Base-by-base conservation (phyloP, 2,797 vertebrate genomes). In the Sarcoramphus papa region DNA sequence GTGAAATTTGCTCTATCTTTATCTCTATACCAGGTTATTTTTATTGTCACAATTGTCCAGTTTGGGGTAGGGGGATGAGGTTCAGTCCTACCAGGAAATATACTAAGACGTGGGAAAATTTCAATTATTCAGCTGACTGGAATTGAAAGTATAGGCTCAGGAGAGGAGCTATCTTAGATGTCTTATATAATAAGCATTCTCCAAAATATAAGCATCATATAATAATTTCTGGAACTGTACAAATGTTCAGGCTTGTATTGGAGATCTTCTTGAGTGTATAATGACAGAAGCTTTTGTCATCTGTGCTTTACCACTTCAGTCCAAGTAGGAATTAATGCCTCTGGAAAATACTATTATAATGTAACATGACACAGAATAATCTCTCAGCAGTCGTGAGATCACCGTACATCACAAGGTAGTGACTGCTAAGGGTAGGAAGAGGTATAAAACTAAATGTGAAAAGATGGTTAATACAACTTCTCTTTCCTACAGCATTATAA, bases 291-390 rank as follows among this genome's bases (percentile, higher is more conserved):
- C 31, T 82, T 85, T 92, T 95, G 57, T 93, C 51, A 72, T 67
- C 74, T 86, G 43, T 50, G 25, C 7, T 48, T 92, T 94, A 60
- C n/a, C 50, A 64, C 41, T 92, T 97, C 13, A 48, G 65, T 60
- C 63, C 65, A 92, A 74, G 37, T 53, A 91, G n/a, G n/a, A 95
- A 95, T 92, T 54, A 81, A 79, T 76, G 48, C 5, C 50, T 43
- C 53, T 91, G 60, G 67, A 97, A 96, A 95, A 90, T 50, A 51
- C 12, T 85, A 40, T 93, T 92, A 48, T 74, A 83, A 59, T 54
- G 15, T 31, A 91, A 69, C 27, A 79, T 45, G 75, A 92, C 69
- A 84, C 3, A 80, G 53, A 80, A 79, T 37, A 94, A 75, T 87
- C 53, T 87, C 84, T 92, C 83, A 89, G 54, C 64, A 85, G 51